Base-by-base conservation (phyloP, 2,888 invertebrate genomes). In the Phasia obesa region DNA sequence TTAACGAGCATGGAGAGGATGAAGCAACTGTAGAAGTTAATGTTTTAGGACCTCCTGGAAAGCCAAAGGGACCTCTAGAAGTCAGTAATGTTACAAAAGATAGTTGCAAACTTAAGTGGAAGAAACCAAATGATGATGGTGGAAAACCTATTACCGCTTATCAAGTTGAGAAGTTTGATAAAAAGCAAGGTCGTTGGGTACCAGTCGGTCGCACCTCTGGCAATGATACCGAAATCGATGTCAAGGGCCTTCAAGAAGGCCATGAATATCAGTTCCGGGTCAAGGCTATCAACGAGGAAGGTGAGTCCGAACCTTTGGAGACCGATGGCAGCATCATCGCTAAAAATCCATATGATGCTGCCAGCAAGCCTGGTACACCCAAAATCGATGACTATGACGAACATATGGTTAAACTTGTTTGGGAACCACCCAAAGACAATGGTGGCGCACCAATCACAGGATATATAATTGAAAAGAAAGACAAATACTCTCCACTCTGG, bases 401-500 rank as follows among this genome's bases (percentile, higher is more conserved):
- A 79, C 96, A 97, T 91, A 94, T 96, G 84, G 97, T 97, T 65
- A 96, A 97, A 90, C 94, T 99, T 73, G 94, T 95, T 57, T 99
- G 99, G 99, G 94, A 95, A 0, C 95, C 97, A 88, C 99, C 99
- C 2, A 94, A 97, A 85, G 95, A 96, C 88, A 98, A 99, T 91
- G 99, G 99, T 60, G 99, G 99, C 21, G 97, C 98, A 17, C 98
- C 98, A 0, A 97, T 99, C 88, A 96, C 95, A n/a, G 98, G 98
- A n/a, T 99, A 99, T 90, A 93, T 97, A 70, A 95, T 98, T 88
- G 98, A 98, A 92, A 97, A 96, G 87, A 95, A 97, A 87, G 97
- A 97, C 91, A 94, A 95, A 85, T 96, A 96, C 86, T 95, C 96
- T 86, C 95, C 96, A 0, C 93, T 95, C 23, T 98, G 98, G 98